Evolutionary conservation across 2,888 invertebrate species (phyloP), one percentile per base, ranked within the genome.

Genomic region (Caradrina clavipalpis): DNA sequence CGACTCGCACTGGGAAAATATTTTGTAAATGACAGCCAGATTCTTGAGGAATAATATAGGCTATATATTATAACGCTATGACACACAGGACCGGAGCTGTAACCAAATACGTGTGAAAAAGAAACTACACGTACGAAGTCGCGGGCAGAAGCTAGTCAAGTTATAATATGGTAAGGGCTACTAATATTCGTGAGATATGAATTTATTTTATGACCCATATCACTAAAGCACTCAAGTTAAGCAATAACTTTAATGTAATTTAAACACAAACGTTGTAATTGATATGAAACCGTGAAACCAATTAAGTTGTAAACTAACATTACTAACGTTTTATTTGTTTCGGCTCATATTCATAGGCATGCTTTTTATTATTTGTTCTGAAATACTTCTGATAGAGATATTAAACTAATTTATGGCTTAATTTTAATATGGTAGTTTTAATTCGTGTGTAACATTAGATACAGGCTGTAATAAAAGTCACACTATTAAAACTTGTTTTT

Each of bases 221-320:
- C 47, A 64, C 47, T 31, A 49, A 55, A 73, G 59, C 60, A 50
- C 55, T 64, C 42, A 59, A 79, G 49, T 58, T 55, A 67, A 49
- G 51, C 42, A 50, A 73, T 71, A 80, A 80, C 69, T 69, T 76
- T 57, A 63, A 22, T 54, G 53, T 71, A 58, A 76, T 70, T 70
- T 64, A 78, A 74, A 70, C 58, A 51, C 66, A 68, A 69, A 57
- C 57, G 2, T 26, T 51, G 72, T 78, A 80, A 78, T 57, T 57
- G 59, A 74, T 75, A 71, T 66, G 35, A 19, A 42, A 59, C 57
- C 60, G 61, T 69, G 70, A 76, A 74, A 81, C 47, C 56, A 66
- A 81, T 83, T 76, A 79, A 81, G 79, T 83, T 74, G 54, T 83
- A 76, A 76, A 79, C 60, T 69, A 66, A 78, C 15, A 61, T 71